Percentiles rank a stretch among this genome's conserved stretches.
Conservation (phyloP, 2,113 vertebrate species). For the Cephalopholis sonnerati region DNA sequence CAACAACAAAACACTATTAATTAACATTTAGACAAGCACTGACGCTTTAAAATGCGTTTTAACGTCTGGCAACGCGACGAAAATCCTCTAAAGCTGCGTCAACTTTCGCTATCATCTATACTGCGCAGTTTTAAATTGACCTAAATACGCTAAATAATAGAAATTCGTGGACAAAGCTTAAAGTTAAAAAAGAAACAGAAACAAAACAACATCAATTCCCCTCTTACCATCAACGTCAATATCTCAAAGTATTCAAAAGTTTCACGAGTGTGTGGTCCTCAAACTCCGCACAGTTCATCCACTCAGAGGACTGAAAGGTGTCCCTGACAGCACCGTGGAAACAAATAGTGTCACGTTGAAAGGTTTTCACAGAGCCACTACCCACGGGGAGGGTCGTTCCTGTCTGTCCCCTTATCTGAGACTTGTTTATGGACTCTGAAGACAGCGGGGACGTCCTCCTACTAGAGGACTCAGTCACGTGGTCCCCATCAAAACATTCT, state of each 20-base stretch:
- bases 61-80: background rate
- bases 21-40: fast-evolving
- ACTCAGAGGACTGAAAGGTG: background rate
- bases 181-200: no score
- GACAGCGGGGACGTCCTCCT: slow-evolving; percentile 57
- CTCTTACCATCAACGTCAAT: slow-evolving; percentile 72
- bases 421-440: slow-evolving; percentile 61
- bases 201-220: fast-evolving
- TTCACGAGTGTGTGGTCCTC: background rate
- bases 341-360: slow-evolving; percentile 44
- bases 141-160: background rate
- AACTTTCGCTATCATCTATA: background rate
- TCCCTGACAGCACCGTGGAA: slow-evolving; percentile 24
- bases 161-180: no score
- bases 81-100: background rate
- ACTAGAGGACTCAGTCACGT: slow-evolving; percentile 66
- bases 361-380: background rate
- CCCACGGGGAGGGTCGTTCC: slow-evolving; percentile 4
- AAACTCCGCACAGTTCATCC: background rate
- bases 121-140: no score
- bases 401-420: slow-evolving; percentile 33
- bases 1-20: background rate
- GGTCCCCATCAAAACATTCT: slow-evolving; percentile 65
- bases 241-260: background rate
- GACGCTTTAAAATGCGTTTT: background rate